Percentiles rank a stretch among this genome's conserved stretches.
Conservation (phyloP, 2,113 vertebrate genomes). For the Arenaria interpres region DNA sequence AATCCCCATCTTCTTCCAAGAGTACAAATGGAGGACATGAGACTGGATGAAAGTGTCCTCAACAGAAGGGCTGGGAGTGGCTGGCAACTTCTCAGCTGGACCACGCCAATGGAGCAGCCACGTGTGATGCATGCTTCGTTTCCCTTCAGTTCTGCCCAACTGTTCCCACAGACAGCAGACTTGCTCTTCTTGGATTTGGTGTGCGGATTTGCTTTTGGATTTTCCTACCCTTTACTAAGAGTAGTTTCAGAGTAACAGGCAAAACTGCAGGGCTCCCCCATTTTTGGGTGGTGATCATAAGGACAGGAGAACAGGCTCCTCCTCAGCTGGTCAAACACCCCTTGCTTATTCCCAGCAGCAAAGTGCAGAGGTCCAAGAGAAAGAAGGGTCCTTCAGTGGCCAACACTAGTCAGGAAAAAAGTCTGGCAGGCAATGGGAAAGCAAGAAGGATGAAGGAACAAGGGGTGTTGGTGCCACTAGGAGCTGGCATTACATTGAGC, state of each 20-base stretch:
- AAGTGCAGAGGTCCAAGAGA: not conserved
- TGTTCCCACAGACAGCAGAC: not conserved
- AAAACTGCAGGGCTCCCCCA: not conserved
- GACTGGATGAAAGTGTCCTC: not conserved
- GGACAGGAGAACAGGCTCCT: not conserved
- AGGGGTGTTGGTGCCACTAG: rapidly evolving
- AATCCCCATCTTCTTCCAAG: not conserved
- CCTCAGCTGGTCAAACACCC: not conserved
- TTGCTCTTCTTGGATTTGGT: not conserved
- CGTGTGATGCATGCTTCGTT: not conserved
- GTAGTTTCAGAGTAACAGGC: not conserved
- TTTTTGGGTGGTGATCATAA: not conserved
- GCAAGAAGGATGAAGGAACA: not conserved
- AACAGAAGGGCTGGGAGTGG: conserved; percentile 19
- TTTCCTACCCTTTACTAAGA: not conserved
- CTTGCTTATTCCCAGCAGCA: not conserved
- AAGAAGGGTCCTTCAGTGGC: not conserved
- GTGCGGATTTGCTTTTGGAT: not conserved
- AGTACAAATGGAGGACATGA: not conserved
- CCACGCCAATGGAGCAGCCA: not conserved
- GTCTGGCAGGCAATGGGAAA: not conserved
- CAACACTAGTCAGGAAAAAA: rapidly evolving
- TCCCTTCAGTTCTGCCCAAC: conserved; percentile 33
- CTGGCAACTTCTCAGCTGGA: not conserved
- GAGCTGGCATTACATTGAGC: not conserved